Evolutionary conservation across 2,113 vertebrate genomes (phyloP).

Genomic region (Ptychochromis oligacanthus): DNA sequence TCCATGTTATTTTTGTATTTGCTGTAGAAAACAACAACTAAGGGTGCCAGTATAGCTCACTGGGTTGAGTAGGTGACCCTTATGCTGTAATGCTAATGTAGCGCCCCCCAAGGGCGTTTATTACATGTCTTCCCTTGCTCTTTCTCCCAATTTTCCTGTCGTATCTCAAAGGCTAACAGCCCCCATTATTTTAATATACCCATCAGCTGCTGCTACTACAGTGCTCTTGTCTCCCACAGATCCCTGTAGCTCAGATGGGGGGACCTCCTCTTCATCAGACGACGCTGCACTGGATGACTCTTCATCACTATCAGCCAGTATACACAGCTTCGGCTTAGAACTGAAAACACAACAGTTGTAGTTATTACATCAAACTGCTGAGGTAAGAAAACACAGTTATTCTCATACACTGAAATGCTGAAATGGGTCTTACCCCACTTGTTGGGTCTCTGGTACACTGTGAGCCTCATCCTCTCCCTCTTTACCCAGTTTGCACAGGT

Average conservation of each 20-base stretch:
- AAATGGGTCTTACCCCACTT: slow-evolving; percentile 71
- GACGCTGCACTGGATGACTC: slow-evolving; percentile 87
- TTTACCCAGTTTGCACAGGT: slow-evolving; percentile 87
- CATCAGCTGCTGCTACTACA: slow-evolving; percentile 51
- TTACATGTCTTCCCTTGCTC: too few species aligned
- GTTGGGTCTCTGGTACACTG: slow-evolving; percentile 56
- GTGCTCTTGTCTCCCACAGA: slow-evolving; percentile 71
- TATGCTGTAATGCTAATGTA: too few species aligned
- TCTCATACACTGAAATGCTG: neutral
- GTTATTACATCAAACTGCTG: neutral
- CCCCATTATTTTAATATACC: slow-evolving; percentile 64
- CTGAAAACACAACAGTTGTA: slow-evolving; percentile 37
- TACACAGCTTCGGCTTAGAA: slow-evolving; percentile 70
- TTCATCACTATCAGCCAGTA: slow-evolving; percentile 86
- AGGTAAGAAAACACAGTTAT: neutral
- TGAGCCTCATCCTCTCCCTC: slow-evolving; percentile 76
- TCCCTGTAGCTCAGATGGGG: slow-evolving; percentile 65
- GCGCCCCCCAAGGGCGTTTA: too few species aligned
- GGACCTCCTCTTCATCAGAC: slow-evolving; percentile 83
- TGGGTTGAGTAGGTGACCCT: too few species aligned
- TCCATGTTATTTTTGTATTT: neutral
- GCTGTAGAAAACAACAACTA: neutral
- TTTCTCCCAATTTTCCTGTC: too few species aligned
- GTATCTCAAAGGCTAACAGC: too few species aligned
- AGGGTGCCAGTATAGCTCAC: too few species aligned